Conservation (phyloP, 2,888 invertebrate species). For the Oasisia sp. region DNA sequence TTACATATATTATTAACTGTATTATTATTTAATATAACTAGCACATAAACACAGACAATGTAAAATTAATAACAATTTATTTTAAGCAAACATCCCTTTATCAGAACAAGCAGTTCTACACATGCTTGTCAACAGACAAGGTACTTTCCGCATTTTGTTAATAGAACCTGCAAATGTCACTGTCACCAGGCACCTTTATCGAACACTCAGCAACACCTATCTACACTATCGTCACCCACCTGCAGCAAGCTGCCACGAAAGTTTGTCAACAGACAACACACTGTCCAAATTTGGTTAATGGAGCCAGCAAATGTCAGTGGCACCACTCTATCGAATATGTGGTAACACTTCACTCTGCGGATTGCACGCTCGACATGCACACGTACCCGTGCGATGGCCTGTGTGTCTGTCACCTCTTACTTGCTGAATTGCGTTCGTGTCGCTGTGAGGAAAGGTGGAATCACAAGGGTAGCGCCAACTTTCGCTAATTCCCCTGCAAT, state of each 20-base stretch:
- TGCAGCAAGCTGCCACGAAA: too few species aligned
- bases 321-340: too few species aligned
- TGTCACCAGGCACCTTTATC: constrained; percentile 21
- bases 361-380: constrained; percentile 1
- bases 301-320: too few species aligned
- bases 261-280: too few species aligned
- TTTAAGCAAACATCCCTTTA: neutral
- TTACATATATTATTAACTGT: too few species aligned
- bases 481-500: neutral
- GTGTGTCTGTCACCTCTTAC: constrained; percentile 26
- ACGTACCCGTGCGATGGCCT: neutral
- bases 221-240: too few species aligned
- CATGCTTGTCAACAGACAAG: neutral
- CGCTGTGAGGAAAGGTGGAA: constrained; percentile 31
- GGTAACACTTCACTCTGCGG: neutral
- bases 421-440: constrained; percentile 32
- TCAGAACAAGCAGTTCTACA: neutral
- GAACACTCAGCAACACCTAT: too few species aligned
- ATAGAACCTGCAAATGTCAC: constrained; percentile 34
- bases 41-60: too few species aligned
- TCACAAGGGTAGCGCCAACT: constrained; percentile 25
- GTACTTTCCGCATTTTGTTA: constrained; percentile 40
- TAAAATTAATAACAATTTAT: too few species aligned
- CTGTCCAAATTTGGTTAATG: too few species aligned
- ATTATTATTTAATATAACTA: too few species aligned